Evolutionary conservation across 2,888 invertebrate genomes (phyloP), one percentile per base, ranked within the genome.

Genomic region (Ceramica pisi): DNA sequence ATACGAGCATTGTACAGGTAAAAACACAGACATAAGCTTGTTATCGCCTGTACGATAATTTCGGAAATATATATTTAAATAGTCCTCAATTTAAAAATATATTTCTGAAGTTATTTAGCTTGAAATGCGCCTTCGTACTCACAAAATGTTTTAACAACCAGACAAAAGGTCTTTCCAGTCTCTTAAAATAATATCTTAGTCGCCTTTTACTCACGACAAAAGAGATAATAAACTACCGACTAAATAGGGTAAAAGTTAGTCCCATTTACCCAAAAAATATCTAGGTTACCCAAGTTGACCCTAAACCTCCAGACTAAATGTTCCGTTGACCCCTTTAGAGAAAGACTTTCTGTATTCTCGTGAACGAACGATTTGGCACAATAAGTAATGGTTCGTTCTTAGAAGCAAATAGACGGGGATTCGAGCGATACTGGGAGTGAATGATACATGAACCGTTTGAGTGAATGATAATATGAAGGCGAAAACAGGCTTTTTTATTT

Each of bases 361-460:
- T 26, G 59, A 69, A 55, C 63, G 46, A 67, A 73, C 70, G 61
- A 73, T 73, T 76, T 76, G 64, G 80, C 78, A 80, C 77, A 82
- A 80, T 85, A 85, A 86, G 75, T 85, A 81, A 85, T 69, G 79
- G 62, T 63, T 35, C 48, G 60, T 66, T 71, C 66, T 61, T 60
- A 67, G 59, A 57, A 50, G 64, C 61, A 72, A 76, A 77, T 72
- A 72, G 68, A 77, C 53, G 44, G 31, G 38, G 60, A 71, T 69
- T 41, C 46, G 61, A 66, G 38, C 38, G 48, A 51, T 41, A 74
- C 59, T 41, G 9, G 2, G 44, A 65, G 80, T 75, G 67, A 74
- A 80, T 80, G 75, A 79, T 57, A 53, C 57, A 68, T 68, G 46
- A 64, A 50, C 44, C 35, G 35, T 51, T 77, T 61, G 69, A 75